Base-by-base conservation (phyloP, 1,140 invertebrate genomes). In the Matsumurasca onukii region DNA sequence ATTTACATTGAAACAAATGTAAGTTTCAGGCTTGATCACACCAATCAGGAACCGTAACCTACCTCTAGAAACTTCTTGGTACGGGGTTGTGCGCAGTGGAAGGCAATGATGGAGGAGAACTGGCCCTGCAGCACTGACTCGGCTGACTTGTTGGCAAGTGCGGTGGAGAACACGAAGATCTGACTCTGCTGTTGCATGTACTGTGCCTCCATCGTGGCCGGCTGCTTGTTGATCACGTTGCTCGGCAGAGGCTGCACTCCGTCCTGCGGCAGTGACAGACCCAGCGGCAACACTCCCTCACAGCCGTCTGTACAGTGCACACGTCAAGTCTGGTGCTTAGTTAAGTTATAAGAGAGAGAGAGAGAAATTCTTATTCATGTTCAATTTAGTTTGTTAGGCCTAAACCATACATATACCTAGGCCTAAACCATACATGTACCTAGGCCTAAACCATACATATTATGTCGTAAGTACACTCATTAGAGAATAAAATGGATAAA, bases 101-200 rank as follows among this genome's bases (percentile, higher is more conserved):
- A 98, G 2, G 93, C 92, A 70, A 98, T 94, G 71, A 99, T 97
- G 17, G 92, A 93, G 74, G 91, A 88, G 79, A 89, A 96, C 72
- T 95, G 90, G 17, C 95, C 93, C 72, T 90, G 88, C 68, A 95
- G 80, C 20, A 98, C 95, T 3, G 92, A 87, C 75, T 98, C 95
- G 1, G 96, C 95, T 15, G 94, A 95, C 76, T 95, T 91, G 80
- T 99, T 99, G 0, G 96, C 97, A 77, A 98, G 79, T 71, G 88
- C 82, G 0, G 97, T 98, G 13, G 93, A 95, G 83, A 99, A 99
- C 64, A 98, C 96, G 86, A 97, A 98, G 76, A 98, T 95, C 80
- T 98, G 95, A 83, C 92, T 98, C 80, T 97, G 95, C 78, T 98
- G 95, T 82, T 97, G 95, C 91, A 93, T 91, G 75, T 92, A 92